These are phyloP conservation scores for Marmota flaviventris DNA, from an alignment of 2,113 vertebrate species.

Conservation along the genomic window DNA sequence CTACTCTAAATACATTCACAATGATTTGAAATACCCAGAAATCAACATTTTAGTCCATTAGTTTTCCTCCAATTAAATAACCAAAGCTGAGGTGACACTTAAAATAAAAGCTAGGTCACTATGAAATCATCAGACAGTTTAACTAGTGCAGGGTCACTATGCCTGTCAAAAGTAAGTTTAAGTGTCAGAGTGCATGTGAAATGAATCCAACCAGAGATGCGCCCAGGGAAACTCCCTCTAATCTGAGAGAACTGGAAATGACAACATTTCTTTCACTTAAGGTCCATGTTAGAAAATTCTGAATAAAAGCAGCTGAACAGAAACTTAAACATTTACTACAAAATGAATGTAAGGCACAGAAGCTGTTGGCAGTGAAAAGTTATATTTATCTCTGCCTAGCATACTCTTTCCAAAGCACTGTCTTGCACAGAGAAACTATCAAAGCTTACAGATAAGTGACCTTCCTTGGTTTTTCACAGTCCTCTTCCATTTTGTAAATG, in stretches of 20 bases:
- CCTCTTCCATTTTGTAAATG: not conserved
- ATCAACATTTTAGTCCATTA: slow-evolving; percentile 34
- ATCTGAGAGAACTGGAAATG: not conserved
- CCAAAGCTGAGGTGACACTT: not conserved
- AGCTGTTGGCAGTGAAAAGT: not conserved
- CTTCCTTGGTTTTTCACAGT: not conserved
- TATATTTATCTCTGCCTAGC: not conserved
- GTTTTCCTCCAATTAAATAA: not conserved
- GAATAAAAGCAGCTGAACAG: not conserved
- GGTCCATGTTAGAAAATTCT: not conserved
- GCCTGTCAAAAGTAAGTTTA: not conserved
- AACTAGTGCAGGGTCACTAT: not conserved
- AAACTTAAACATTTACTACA: not conserved
- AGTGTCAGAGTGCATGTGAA: not conserved
- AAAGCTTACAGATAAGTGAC: not conserved
- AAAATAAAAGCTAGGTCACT: not conserved
- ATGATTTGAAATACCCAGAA: slow-evolving; percentile 11
- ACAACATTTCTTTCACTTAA: not conserved
- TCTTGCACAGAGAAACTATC: not conserved
- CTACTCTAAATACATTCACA: slow-evolving; percentile 7
- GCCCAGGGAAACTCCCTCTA: not conserved
- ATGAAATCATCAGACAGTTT: not conserved
- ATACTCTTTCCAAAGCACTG: not conserved
- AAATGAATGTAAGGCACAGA: not conserved
- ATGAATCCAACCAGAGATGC: not conserved